Conservation (phyloP, 2,113 vertebrate genomes). For the Colossoma macropomum region DNA sequence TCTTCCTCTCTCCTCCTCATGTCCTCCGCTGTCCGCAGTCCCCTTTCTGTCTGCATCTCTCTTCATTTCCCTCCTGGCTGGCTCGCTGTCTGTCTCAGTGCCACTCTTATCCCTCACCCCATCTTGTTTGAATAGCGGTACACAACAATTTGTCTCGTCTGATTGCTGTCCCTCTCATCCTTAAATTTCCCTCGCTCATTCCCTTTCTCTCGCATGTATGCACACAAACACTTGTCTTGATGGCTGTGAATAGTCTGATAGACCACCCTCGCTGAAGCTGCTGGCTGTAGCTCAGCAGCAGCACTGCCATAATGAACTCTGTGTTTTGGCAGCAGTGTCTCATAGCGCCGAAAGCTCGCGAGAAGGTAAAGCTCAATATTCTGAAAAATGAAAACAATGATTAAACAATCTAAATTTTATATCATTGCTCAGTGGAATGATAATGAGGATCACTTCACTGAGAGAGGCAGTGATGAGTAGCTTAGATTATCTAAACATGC, state of each 20-base stretch:
- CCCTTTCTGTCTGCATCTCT: not conserved
- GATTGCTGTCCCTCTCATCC: not conserved
- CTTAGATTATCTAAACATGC: conserved; percentile 17
- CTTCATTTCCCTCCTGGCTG: conserved; percentile 1
- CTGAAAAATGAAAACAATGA: conserved; percentile 22
- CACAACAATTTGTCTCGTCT: conserved; percentile 12
- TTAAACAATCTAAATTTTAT: not conserved
- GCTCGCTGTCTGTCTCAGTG: not conserved
- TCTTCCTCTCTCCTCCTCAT: conserved; percentile 2
- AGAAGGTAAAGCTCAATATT: conserved; percentile 36
- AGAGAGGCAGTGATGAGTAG: not conserved
- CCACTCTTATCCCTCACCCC: not conserved
- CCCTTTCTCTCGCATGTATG: not conserved
- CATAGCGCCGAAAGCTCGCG: not conserved
- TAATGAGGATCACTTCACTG: conserved; percentile 11
- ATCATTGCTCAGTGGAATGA: not conserved
- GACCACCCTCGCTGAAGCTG: conserved; percentile 36
- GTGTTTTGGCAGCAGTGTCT: conserved; percentile 23
- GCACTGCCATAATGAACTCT: conserved; percentile 23
- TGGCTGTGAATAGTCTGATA: conserved; percentile 18
- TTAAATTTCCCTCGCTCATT: conserved; percentile 17
- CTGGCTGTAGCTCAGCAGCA: conserved; percentile 26
- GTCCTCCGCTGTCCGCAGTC: conserved; percentile 32
- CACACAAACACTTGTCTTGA: conserved; percentile 13
- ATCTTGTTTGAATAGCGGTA: conserved; percentile 17